These are phyloP conservation scores for Thryonomys swinderianus DNA, from an alignment of 2,113 vertebrate species.

Conservation along the genomic window DNA sequence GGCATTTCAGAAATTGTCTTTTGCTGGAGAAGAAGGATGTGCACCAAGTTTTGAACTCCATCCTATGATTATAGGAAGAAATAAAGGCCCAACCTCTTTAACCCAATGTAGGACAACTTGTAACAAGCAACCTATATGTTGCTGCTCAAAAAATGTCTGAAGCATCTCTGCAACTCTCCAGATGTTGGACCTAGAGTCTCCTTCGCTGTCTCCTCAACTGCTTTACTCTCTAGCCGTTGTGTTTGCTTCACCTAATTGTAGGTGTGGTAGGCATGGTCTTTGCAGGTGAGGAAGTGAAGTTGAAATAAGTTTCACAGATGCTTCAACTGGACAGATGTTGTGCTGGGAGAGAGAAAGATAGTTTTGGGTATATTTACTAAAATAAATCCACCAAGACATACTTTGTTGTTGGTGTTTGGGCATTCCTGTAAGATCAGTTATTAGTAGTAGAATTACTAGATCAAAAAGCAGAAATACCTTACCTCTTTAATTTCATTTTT, in stretches of 20 bases:
- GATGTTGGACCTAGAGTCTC: too few species aligned
- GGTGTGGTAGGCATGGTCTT: too few species aligned
- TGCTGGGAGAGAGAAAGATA: background rate
- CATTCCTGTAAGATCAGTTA: background rate
- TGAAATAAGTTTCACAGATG: background rate
- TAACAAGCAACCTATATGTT: background rate
- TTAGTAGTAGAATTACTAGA: background rate
- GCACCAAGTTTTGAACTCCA: rapidly evolving
- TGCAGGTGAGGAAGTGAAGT: background rate
- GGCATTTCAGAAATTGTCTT: background rate
- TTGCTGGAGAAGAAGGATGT: background rate
- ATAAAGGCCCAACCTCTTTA: background rate
- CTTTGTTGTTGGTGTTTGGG: too few species aligned
- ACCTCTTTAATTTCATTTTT: background rate
- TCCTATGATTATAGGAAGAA: rapidly evolving
- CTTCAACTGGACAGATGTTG: background rate
- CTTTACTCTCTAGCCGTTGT: rapidly evolving
- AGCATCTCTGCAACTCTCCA: too few species aligned
- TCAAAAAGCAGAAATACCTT: background rate
- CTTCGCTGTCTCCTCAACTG: too few species aligned
- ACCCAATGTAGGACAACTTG: background rate
- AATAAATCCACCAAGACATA: background rate
- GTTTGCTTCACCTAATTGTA: background rate
- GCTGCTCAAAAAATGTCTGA: background rate
- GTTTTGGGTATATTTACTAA: background rate